These are phyloP conservation scores for Girardinus metallicus DNA, from an alignment of 2,797 vertebrate species.

Conservation along the genomic window DNA sequence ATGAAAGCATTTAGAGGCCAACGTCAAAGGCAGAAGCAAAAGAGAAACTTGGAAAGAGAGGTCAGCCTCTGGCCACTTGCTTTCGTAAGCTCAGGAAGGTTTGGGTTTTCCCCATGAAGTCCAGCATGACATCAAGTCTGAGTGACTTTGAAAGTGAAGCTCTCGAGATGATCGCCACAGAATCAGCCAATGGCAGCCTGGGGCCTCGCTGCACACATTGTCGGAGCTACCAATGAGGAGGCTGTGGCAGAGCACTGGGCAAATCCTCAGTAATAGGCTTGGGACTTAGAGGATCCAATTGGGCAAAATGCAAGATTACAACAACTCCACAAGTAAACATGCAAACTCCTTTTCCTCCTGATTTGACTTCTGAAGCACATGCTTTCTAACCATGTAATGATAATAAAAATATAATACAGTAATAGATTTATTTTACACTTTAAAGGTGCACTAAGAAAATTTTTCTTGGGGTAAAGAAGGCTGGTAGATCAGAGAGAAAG, in stretches of 20 bases:
- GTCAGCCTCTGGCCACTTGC: neutral
- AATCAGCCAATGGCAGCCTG: constrained; percentile 58
- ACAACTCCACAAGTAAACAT: constrained; percentile 57
- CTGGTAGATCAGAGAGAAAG: neutral
- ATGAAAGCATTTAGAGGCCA: neutral
- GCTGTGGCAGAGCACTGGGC: constrained; percentile 52
- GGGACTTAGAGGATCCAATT: constrained; percentile 77
- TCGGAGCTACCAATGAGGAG: constrained; percentile 59
- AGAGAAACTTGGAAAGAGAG: neutral
- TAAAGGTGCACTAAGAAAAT: neutral
- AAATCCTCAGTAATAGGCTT: constrained; percentile 83
- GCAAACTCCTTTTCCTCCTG: constrained; percentile 48
- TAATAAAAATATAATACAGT: neutral
- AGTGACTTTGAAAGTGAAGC: constrained; percentile 49
- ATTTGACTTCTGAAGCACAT: constrained; percentile 15
- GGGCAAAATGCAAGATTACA: constrained; percentile 73
- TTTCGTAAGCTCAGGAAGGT: neutral
- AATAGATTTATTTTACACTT: neutral
- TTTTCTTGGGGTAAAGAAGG: neutral
- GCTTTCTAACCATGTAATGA: neutral
- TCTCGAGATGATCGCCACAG: constrained; percentile 44
- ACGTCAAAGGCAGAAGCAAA: neutral
- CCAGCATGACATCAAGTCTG: constrained; percentile 49
- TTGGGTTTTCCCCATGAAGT: constrained; percentile 41
- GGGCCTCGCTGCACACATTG: constrained; percentile 16